Evolutionary conservation across 1,140 invertebrate species (phyloP), one percentile per base, ranked within the genome.

Genomic region (Zaprionus capensis): DNA sequence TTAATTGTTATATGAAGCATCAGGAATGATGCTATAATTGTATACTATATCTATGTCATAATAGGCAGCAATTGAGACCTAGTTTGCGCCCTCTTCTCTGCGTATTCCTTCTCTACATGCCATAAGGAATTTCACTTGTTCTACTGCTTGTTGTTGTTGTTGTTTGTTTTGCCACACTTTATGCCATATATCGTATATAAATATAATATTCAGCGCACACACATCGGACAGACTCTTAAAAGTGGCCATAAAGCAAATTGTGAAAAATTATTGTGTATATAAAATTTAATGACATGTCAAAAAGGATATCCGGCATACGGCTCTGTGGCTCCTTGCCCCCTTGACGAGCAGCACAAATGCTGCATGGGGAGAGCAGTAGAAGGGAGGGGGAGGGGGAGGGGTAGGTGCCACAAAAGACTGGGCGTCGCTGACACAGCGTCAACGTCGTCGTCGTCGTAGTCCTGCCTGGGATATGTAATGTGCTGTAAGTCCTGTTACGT

Each of bases 231-330:
- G 78, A 57, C 85, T 88, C 81, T 83, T 84, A 80, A 90, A 90
- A 90, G 31, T 82, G 85, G 71, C 62, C 85, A 90, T 90, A 90
- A 90, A 90, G 85, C 86, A 90, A 90, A 90, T 90, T 90, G 85
- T 90, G 85, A 90, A 90, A 90, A 90, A 90, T 90, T 91, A 85
- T 91, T 90, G 85, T 91, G 85, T 90, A 74, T 90, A 90, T 90
- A 90, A 90, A 85, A 90, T 90, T 90, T 90, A 90, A 90, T 90
- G 85, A 90, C 85, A 90, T 90, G 85, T 90, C 85, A 90, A 90
- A 90, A 90, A 85, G 85, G 85, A 90, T 90, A 90, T 90, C 85
- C 85, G 85, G 79, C 86, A 90, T 82, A 80, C 82, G 79, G 62
- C 65, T 44, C 22, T 55, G 28, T 55, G 20, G 62, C 20, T 34